Base-by-base conservation (phyloP, 2,797 vertebrate species). In the Garrulus glandarius region DNA sequence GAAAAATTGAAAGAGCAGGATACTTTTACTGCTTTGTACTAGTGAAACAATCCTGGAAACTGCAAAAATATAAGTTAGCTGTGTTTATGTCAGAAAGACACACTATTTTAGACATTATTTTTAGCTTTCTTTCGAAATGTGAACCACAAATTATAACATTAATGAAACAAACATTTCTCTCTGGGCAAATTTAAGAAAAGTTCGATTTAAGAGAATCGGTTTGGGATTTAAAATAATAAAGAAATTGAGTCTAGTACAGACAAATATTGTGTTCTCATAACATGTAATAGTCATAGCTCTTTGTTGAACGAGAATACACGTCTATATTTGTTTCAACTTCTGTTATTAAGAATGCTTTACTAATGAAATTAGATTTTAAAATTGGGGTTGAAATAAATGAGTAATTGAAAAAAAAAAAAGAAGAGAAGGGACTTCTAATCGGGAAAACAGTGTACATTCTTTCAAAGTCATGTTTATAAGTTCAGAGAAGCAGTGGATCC, bases 381-480 rank as follows among this genome's bases (percentile, higher is more conserved):
- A 84, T 22, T 46, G 57, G 71, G 60, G 64, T 91, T 93, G 70
- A 96, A 94, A 91, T 91, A 92, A 92, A 77, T 95, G 85, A 95
- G 85, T 88, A 95, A 95, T 93, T 95, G 89, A 26, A 69, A 77
- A 84, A 85, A 85, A 39, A 41, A 86, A 84, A 72, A 82, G 68
- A 63, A 56, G 44, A 74, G 71, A 78, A 94, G 32, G 24, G 55
- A 86, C 56, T 86, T 79, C 63, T 94, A 90, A 92, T 95, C 89
- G 94, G 77, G 41, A 95, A 95, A 96, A 95, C 83, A 94, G 94
- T 92, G 91, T 94, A 96, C 93, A 94, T 96, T 96, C 95, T 95
- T 97, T 94, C 84, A 84, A 92, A 94, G 96, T 92, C 85, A 93
- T 94, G 95, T 96, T 97, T 97, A 93, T 92, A 90, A 95, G 89